These are phyloP conservation scores for Xestia c-nigrum DNA, from an alignment of 2,888 invertebrate genomes.

Conservation along the genomic window DNA sequence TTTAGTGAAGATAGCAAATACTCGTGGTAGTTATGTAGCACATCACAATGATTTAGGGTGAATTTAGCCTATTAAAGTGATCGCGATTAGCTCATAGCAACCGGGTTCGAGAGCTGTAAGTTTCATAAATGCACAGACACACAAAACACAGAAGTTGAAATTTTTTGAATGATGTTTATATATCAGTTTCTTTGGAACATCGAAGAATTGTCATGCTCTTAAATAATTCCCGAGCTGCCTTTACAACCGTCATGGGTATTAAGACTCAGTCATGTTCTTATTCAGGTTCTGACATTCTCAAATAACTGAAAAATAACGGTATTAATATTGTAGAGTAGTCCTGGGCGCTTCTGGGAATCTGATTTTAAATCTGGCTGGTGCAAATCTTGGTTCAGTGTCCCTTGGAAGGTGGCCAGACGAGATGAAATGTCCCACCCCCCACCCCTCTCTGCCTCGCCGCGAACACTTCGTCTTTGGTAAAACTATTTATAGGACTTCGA, in stretches of 20 bases:
- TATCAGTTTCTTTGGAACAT: background rate
- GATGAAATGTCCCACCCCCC: constrained; percentile 48
- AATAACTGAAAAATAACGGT: constrained; percentile 13
- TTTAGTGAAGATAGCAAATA: background rate
- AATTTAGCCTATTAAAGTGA: background rate
- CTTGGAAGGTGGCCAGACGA: constrained; percentile 63
- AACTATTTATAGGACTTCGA: constrained; percentile 64
- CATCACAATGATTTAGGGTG: background rate
- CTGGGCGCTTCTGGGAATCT: constrained; percentile 23
- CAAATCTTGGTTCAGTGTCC: constrained; percentile 61
- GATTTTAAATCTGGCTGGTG: constrained; percentile 56
- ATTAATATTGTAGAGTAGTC: constrained; percentile 38
- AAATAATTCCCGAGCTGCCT: background rate
- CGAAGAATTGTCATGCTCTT: background rate
- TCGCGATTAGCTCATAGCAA: background rate
- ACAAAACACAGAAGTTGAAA: background rate
- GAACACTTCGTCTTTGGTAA: constrained; percentile 56
- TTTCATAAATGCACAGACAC: background rate
- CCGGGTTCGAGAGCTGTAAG: background rate
- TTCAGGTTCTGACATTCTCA: background rate
- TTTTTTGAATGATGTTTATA: background rate
- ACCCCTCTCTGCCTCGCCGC: background rate
- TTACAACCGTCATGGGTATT: constrained; percentile 6
- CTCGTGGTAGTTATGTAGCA: background rate
- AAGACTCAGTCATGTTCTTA: background rate